These are phyloP conservation scores for Hippoglossus stenolepis DNA, from an alignment of 2,113 vertebrate species.

Conservation along the genomic window DNA sequence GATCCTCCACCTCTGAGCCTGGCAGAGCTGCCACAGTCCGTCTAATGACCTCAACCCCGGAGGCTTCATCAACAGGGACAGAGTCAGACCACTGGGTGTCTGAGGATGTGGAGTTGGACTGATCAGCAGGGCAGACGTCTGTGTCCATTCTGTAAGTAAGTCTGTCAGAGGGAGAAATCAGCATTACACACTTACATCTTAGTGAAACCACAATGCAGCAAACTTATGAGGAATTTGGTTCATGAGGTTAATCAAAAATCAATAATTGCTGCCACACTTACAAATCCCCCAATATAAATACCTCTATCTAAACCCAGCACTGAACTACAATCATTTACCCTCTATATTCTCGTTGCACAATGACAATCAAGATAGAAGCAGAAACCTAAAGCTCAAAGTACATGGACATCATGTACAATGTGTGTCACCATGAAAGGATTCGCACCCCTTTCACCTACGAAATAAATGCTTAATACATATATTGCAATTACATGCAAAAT, in stretches of 20 bases:
- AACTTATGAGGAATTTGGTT: no score
- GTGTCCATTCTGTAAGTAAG: constrained; percentile 65
- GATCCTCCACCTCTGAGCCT: constrained; percentile 62
- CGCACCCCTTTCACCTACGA: no score
- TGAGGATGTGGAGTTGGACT: constrained; percentile 2
- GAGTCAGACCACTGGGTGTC: background rate
- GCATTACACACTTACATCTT: background rate
- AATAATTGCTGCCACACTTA: no score
- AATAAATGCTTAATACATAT: no score
- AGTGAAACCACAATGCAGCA: background rate
- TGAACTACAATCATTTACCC: background rate
- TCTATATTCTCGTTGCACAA: background rate
- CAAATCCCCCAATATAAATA: no score
- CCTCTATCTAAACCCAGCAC: background rate
- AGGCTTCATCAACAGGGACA: background rate
- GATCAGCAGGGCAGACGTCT: constrained; percentile 22
- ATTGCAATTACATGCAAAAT: no score
- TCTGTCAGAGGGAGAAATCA: constrained; percentile 24
- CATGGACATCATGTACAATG: constrained; percentile 3
- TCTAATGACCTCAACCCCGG: background rate
- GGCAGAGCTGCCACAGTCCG: background rate
- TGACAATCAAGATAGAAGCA: constrained; percentile 34
- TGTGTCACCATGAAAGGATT: background rate
- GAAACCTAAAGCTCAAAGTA: constrained; percentile 47
- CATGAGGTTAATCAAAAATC: no score